phyloP scores from a whole-genome alignment of 2,113 vertebrate species.

The Hystrix cristata region DNA sequence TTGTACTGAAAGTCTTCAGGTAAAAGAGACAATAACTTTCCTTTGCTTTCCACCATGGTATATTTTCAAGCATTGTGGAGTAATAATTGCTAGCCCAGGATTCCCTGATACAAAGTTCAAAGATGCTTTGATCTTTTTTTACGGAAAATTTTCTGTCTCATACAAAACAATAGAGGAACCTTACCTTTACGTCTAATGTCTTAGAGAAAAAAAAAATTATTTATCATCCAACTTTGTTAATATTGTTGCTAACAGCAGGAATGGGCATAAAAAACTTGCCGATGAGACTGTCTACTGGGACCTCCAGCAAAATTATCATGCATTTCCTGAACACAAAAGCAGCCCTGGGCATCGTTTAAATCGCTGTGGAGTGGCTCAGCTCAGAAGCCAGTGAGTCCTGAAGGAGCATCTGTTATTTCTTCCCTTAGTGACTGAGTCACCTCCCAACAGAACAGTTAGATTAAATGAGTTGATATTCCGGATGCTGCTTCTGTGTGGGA shows the following conservation, averaged over 20 bases:
- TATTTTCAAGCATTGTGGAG: background rate
- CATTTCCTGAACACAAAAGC: slow-evolving; percentile 24
- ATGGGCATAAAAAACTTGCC: background rate
- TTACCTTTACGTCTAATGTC: background rate
- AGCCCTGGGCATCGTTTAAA: background rate
- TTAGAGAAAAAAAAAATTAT: slow-evolving; percentile 12
- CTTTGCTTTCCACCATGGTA: background rate
- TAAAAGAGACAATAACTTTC: background rate
- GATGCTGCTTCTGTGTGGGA: background rate
- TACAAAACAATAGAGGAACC: background rate
- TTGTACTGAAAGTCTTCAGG: background rate
- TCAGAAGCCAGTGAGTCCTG: slow-evolving; percentile 6
- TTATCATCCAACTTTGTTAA: background rate
- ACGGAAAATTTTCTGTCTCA: background rate
- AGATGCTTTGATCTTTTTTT: background rate
- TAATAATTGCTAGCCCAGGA: background rate
- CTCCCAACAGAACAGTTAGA: background rate
- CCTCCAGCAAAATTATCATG: slow-evolving; percentile 16
- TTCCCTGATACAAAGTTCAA: background rate
- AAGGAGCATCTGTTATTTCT: background rate
- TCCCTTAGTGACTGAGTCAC: background rate
- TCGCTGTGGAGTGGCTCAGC: background rate
- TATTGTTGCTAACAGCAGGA: background rate
- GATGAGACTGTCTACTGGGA: background rate
- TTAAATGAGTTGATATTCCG: slow-evolving; percentile 25